A percentile compares a stretch with the other conserved stretches of the same genome.
Evolutionary conservation across 1,140 invertebrate genomes (phyloP).

Genomic region (Penaeus indicus): DNA sequence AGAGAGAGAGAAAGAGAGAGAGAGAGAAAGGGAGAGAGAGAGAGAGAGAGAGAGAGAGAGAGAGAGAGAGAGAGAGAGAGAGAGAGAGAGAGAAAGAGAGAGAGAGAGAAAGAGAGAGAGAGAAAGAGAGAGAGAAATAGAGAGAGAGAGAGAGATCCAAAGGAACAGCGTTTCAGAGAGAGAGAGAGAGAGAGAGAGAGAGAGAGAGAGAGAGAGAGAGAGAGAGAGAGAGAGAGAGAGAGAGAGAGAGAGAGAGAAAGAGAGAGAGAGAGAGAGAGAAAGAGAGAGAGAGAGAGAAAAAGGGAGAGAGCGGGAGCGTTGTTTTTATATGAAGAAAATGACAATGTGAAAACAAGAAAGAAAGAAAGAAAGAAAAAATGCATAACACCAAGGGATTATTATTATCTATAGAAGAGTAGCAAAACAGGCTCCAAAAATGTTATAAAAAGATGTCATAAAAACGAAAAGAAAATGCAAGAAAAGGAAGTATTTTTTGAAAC

Average conservation of each 20-base stretch:
- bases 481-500: no score
- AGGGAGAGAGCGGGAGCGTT: no score
- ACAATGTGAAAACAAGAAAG: no score
- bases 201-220: not conserved
- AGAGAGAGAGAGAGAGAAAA: no score
- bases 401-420: no score
- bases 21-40: not conserved
- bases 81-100: not conserved
- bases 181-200: not conserved
- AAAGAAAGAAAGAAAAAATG: no score
- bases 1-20: not conserved
- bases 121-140: not conserved
- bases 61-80: not conserved
- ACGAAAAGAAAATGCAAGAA: not conserved
- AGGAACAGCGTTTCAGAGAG: not conserved
- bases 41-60: not conserved
- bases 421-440: no score
- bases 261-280: no score
- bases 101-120: not conserved
- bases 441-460: not conserved
- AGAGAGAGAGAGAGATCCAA: not conserved
- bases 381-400: no score
- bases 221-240: conserved; percentile 20
- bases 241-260: conserved; percentile 30
- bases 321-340: no score